Conservation (phyloP, 2,797 vertebrate species). For the Bovichtus diacanthus region DNA sequence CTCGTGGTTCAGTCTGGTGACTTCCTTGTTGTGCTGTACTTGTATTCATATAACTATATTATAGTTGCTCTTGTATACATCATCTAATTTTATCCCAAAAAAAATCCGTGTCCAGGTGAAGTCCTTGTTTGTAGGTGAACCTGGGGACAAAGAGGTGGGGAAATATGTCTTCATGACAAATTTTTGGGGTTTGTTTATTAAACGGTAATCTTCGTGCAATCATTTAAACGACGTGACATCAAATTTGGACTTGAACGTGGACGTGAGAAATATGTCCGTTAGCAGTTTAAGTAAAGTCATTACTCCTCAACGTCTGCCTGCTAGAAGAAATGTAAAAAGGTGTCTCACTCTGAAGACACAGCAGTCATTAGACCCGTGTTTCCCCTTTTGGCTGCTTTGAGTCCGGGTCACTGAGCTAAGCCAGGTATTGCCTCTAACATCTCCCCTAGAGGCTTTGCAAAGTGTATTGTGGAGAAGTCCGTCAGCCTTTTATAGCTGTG, state of each 20-base stretch:
- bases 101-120: neutral
- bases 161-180: neutral
- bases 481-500: slow-evolving; percentile 22
- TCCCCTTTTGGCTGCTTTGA: slow-evolving; percentile 17
- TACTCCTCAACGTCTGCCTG: neutral
- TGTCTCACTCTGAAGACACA: slow-evolving; percentile 21
- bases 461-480: slow-evolving; percentile 21
- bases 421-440: slow-evolving; percentile 22
- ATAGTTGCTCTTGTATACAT: neutral
- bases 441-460: slow-evolving; percentile 6
- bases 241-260: neutral
- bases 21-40: neutral
- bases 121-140: neutral
- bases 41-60: too few species aligned
- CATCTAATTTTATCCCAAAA: neutral
- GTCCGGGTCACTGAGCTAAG: slow-evolving; percentile 17
- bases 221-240: neutral
- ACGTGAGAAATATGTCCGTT: neutral
- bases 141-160: neutral
- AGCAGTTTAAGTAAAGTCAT: neutral
- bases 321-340: neutral
- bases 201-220: neutral
- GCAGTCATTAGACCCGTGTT: slow-evolving; percentile 17
- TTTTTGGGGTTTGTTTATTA: neutral
- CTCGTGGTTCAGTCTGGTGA: neutral